A percentile compares a stretch with the other conserved stretches of the same genome.
phyloP scores from a whole-genome alignment of 1,140 invertebrate genomes.

The Drosophila nikananu region DNA sequence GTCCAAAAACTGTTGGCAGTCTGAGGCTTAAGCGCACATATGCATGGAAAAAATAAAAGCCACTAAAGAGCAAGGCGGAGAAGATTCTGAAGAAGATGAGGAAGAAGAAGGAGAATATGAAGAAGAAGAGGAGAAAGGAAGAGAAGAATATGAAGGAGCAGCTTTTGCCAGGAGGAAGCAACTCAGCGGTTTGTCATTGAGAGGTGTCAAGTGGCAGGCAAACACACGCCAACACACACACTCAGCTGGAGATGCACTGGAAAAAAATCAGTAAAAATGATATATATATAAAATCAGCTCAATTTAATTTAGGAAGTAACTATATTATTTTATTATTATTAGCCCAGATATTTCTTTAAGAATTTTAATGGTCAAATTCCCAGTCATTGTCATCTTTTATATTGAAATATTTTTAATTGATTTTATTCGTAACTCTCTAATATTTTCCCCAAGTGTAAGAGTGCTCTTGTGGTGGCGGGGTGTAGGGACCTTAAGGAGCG shows the following conservation, averaged over 20 bases:
- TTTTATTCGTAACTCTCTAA: not conserved
- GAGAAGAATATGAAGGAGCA: slow-evolving; percentile 18
- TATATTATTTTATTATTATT: not conserved
- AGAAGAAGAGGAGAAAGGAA: slow-evolving; percentile 10
- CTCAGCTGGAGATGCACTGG: slow-evolving; percentile 29
- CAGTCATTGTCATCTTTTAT: too few species aligned
- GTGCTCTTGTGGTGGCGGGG: not conserved
- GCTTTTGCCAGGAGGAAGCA: slow-evolving; percentile 37
- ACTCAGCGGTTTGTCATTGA: slow-evolving; percentile 73
- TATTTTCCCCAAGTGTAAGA: not conserved
- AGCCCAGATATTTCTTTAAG: too few species aligned
- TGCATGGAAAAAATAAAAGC: slow-evolving; percentile 12
- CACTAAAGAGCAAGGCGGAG: slow-evolving; percentile 6
- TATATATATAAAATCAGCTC: not conserved
- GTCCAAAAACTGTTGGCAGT: slow-evolving; percentile 45
- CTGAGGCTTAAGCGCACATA: slow-evolving; percentile 32
- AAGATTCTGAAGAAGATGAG: slow-evolving; percentile 1
- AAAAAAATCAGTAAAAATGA: not conserved
- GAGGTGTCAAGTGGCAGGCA: slow-evolving; percentile 76
- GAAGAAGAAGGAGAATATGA: not conserved
- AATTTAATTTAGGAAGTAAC: not conserved
- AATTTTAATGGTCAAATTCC: too few species aligned
- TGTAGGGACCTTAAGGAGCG: slow-evolving; percentile 20
- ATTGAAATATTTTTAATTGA: not conserved
- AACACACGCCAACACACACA: slow-evolving; percentile 43